These are phyloP conservation scores for Platynereis dumerilii DNA, from an alignment of 2,888 invertebrate genomes.

Conservation along the genomic window DNA sequence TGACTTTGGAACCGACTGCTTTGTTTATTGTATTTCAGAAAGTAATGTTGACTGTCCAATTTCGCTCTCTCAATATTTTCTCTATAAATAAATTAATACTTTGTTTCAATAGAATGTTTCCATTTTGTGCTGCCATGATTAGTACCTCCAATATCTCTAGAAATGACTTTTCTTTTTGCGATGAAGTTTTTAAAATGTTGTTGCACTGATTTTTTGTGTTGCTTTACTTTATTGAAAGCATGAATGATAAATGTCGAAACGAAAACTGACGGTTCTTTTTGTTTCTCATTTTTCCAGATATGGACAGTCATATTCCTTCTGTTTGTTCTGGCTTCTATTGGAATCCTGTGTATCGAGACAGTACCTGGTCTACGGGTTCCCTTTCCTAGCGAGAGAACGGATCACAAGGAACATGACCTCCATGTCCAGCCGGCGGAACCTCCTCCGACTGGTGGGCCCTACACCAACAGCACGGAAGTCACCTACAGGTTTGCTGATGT, in stretches of 20 bases:
- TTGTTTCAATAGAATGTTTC: no score
- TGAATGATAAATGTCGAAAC: neutral
- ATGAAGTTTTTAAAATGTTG: no score
- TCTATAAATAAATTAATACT: no score
- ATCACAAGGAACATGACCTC: neutral
- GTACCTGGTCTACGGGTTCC: constrained; percentile 28
- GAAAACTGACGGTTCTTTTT: neutral
- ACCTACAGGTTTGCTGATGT: neutral
- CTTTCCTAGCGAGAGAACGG: neutral
- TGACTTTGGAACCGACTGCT: no score
- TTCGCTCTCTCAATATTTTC: no score
- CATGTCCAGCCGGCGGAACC: no score
- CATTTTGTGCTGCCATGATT: no score
- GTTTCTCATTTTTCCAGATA: constrained; percentile 24
- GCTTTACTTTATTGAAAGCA: neutral
- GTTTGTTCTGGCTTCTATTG: constrained; percentile 36
- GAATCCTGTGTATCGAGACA: constrained; percentile 35
- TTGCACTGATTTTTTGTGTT: neutral
- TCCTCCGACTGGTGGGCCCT: constrained; percentile 4
- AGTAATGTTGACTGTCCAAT: no score
- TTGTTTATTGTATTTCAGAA: no score
- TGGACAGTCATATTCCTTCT: constrained; percentile 35
- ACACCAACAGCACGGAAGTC: neutral
- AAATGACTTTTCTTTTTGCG: no score
- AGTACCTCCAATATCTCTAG: no score